Percentiles rank a stretch among this genome's conserved stretches.
These are phyloP conservation scores for Bufotes viridis DNA, from an alignment of 2,797 vertebrate species.

Conservation along the genomic window DNA sequence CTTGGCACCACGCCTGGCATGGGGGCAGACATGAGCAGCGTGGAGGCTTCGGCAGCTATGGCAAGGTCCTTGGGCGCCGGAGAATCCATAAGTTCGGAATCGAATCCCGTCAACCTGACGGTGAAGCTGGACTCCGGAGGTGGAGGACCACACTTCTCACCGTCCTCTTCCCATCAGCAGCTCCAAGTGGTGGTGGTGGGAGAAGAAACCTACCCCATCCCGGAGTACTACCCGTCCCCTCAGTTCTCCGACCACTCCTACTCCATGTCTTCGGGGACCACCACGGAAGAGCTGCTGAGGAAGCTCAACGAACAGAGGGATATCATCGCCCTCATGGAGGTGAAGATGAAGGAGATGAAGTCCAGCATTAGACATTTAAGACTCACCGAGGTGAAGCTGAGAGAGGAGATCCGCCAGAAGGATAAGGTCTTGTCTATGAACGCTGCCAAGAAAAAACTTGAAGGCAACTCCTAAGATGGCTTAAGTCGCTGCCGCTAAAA, in stretches of 20 bases:
- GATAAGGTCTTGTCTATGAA: constrained; percentile 74
- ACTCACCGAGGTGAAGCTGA: constrained; percentile 87
- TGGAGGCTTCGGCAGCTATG: constrained; percentile 40
- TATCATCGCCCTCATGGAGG: constrained; percentile 96
- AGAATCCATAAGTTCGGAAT: constrained; percentile 67
- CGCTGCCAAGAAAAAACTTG: constrained; percentile 29
- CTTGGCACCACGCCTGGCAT: constrained; percentile 34
- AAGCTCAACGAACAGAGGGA: constrained; percentile 96
- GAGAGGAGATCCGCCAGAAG: constrained; percentile 91
- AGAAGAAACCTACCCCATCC: constrained; percentile 63
- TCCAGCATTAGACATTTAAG: constrained; percentile 91
- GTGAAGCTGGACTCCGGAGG: constrained; percentile 76
- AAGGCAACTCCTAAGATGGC: constrained; percentile 12
- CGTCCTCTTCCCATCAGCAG: constrained; percentile 63
- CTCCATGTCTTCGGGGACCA: constrained; percentile 92
- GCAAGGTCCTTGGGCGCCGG: constrained; percentile 12
- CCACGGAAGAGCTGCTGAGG: constrained; percentile 90
- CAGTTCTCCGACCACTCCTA: constrained; percentile 88
- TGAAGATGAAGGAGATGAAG: constrained; percentile 99
- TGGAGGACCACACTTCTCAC: constrained; percentile 49
- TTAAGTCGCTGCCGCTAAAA: neutral
- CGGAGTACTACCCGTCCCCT: constrained; percentile 68
- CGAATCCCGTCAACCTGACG: constrained; percentile 85
- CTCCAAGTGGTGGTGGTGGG: constrained; percentile 67
- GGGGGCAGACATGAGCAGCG: constrained; percentile 32